Conservation (phyloP, 2,113 vertebrate species). For the Climacteris rufus region DNA sequence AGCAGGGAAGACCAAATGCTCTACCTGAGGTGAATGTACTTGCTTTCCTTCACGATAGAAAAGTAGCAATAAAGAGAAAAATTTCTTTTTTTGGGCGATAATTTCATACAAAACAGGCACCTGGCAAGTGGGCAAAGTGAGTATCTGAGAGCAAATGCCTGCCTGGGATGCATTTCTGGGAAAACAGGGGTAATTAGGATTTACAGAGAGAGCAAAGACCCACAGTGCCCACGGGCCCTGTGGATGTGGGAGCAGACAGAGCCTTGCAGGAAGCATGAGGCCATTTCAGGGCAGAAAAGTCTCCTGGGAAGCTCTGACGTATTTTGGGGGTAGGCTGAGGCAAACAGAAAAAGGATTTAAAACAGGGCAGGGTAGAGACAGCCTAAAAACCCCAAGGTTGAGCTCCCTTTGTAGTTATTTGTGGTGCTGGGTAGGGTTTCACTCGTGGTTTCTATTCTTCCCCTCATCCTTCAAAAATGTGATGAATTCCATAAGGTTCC, state of each 20-base stretch:
- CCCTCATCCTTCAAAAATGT: conserved; percentile 47
- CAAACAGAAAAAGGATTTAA: not conserved
- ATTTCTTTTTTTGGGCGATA: not conserved
- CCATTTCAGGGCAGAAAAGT: not conserved
- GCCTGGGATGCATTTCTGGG: not conserved
- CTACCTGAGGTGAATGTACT: not conserved
- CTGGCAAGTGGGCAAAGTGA: not conserved
- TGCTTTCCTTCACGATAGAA: not conserved
- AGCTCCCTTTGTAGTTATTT: conserved; percentile 36
- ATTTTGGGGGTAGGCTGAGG: not conserved
- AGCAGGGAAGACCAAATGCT: not conserved
- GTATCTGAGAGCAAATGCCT: not conserved
- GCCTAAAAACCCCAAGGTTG: not conserved
- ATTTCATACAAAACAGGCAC: not conserved
- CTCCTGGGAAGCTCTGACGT: not conserved
- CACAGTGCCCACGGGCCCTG: not conserved
- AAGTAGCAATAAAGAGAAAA: not conserved
- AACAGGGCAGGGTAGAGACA: not conserved
- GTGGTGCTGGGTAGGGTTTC: conserved; percentile 38
- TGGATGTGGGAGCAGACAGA: not conserved
- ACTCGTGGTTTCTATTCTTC: conserved; percentile 40
- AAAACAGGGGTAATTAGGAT: not conserved
- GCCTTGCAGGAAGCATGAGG: not conserved
- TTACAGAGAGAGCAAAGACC: not conserved
- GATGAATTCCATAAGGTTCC: not conserved